Conservation (phyloP, 2,888 invertebrate genomes). For the Macaria notata region DNA sequence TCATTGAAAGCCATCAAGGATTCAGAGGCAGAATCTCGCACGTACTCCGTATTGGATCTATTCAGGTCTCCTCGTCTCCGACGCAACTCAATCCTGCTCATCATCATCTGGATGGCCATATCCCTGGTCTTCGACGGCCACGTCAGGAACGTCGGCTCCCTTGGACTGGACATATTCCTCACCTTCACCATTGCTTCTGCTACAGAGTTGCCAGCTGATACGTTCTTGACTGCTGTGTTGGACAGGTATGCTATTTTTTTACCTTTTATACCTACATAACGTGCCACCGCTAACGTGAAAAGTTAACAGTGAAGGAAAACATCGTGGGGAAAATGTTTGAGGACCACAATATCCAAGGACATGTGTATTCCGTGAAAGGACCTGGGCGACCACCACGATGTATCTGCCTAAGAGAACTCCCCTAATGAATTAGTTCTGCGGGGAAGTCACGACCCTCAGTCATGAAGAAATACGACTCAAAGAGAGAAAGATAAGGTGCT, state of each 20-base stretch:
- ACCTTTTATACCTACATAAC: too few species aligned
- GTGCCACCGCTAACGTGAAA: too few species aligned
- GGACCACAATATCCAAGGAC: too few species aligned
- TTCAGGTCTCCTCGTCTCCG: conserved; percentile 90
- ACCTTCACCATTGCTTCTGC: conserved; percentile 93
- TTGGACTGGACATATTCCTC: conserved; percentile 91
- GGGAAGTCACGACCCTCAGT: too few species aligned
- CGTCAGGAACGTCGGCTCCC: conserved; percentile 92
- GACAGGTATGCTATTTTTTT: conserved; percentile 71
- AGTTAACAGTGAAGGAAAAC: too few species aligned
- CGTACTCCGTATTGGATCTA: conserved; percentile 90
- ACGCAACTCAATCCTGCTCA: conserved; percentile 88
- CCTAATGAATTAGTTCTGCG: too few species aligned
- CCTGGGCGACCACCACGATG: too few species aligned
- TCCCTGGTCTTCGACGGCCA: conserved; percentile 94
- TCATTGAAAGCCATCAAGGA: conserved; percentile 87
- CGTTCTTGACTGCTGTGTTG: conserved; percentile 88
- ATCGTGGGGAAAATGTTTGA: too few species aligned
- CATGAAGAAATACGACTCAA: too few species aligned
- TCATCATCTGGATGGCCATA: conserved; percentile 94
- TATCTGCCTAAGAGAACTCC: too few species aligned
- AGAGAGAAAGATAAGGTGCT: too few species aligned
- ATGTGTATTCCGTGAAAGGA: too few species aligned
- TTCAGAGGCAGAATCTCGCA: conserved; percentile 86
- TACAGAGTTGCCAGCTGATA: conserved; percentile 93